Evolutionary conservation across 2,888 invertebrate species (phyloP).

Genomic region (Brenthis hecate): DNA sequence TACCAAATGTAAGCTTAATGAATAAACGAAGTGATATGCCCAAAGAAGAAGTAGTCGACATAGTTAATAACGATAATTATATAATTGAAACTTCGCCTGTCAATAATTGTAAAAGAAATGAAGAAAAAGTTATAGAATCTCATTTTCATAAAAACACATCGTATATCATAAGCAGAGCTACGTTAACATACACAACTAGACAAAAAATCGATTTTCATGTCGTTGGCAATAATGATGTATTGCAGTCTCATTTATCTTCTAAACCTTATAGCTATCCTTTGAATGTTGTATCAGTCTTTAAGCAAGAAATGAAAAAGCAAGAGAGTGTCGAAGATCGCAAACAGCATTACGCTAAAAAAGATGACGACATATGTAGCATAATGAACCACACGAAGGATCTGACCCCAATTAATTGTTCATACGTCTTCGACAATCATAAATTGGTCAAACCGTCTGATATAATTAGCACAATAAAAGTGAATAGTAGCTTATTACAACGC

Average conservation of each 20-base stretch:
- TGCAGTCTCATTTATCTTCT: constrained; percentile 47
- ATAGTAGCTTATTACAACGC: constrained; percentile 59
- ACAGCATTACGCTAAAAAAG: constrained; percentile 34
- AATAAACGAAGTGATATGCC: constrained; percentile 57
- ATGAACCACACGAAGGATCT: constrained; percentile 46
- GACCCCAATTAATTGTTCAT: constrained; percentile 58
- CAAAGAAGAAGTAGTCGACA: constrained; percentile 52
- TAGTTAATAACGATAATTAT: constrained; percentile 55
- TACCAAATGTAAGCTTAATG: constrained; percentile 71
- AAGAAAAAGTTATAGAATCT: constrained; percentile 47
- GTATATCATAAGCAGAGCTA: constrained; percentile 66
- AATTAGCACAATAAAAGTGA: constrained; percentile 70
- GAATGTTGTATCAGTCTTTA: constrained; percentile 68
- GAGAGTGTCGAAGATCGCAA: constrained; percentile 17
- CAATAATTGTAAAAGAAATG: constrained; percentile 47
- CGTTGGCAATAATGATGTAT: constrained; percentile 55
- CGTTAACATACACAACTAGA: constrained; percentile 68
- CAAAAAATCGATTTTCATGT: constrained; percentile 72
- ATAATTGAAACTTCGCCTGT: constrained; percentile 52
- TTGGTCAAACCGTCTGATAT: constrained; percentile 75
- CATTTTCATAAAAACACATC: constrained; percentile 55
- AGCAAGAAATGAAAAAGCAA: constrained; percentile 50
- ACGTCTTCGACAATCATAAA: constrained; percentile 57
- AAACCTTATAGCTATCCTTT: constrained; percentile 65
- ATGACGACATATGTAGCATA: not conserved